Evolutionary conservation across 2,888 invertebrate species (phyloP).

Genomic region (Drosophila mayaguana): DNA sequence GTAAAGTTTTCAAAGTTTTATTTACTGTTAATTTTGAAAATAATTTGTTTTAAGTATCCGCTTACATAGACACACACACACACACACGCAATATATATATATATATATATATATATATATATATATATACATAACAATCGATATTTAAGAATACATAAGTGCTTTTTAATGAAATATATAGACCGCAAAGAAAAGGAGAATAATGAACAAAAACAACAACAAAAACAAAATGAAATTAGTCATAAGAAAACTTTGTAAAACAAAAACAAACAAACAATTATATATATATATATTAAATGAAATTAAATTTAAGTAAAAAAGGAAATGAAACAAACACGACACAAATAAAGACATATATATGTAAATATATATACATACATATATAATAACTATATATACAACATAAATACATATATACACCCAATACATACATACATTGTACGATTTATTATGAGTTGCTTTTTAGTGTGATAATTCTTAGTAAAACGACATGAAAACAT

Average conservation of each 20-base stretch:
- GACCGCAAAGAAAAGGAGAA: conserved; percentile 58
- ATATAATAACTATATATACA: conserved; percentile 7
- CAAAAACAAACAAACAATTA: conserved; percentile 19
- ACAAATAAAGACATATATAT: background rate
- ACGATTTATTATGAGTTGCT: conserved; percentile 77
- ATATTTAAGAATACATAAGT: conserved; percentile 69
- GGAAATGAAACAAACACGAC: background rate
- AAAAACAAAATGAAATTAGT: conserved; percentile 30
- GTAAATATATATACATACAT: background rate
- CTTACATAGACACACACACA: conserved; percentile 7
- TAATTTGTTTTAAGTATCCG: background rate
- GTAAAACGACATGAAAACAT: conserved; percentile 54
- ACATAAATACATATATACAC: conserved; percentile 23
- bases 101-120: conserved; percentile 21
- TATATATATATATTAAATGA: conserved; percentile 1
- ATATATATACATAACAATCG: conserved; percentile 31
- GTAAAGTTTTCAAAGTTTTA: background rate
- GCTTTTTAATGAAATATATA: conserved; percentile 77
- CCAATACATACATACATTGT: conserved; percentile 37
- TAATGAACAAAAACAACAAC: conserved; percentile 25
- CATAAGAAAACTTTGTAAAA: conserved; percentile 55
- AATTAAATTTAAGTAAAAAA: conserved; percentile 9
- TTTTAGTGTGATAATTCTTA: conserved; percentile 76
- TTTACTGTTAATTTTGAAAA: too few relatives aligned
- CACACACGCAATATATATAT: conserved; percentile 11